Conservation (phyloP, 2,888 invertebrate species). For the Lysandra coridon region DNA sequence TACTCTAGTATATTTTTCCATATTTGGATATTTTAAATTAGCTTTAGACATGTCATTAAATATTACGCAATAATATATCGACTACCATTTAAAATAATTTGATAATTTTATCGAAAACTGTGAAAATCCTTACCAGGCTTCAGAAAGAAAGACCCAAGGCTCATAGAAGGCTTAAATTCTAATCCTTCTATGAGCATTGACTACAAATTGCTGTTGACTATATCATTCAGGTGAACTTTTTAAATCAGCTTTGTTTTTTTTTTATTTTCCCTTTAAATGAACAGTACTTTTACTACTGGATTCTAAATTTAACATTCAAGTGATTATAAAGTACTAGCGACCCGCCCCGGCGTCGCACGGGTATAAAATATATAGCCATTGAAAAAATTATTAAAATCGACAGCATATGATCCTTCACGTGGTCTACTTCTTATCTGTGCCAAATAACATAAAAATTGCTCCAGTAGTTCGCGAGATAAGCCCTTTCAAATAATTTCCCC, state of each 20-base stretch:
- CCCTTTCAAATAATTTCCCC: too few relatives aligned
- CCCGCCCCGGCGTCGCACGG: too few relatives aligned
- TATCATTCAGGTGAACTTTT: neutral
- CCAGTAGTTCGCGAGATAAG: too few relatives aligned
- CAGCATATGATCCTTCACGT: too few relatives aligned
- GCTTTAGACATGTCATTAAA: neutral
- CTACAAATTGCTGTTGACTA: neutral
- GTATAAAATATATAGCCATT: too few relatives aligned
- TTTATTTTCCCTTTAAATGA: neutral
- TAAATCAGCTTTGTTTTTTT: too few relatives aligned
- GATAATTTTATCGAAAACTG: neutral
- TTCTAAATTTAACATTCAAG: neutral
- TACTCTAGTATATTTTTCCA: neutral
- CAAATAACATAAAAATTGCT: too few relatives aligned
- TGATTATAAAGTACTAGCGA: neutral
- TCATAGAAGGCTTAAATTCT: too few relatives aligned
- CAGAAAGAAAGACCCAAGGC: too few relatives aligned
- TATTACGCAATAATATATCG: neutral
- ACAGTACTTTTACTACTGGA: neutral
- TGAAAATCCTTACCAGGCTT: too few relatives aligned
- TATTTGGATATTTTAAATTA: neutral
- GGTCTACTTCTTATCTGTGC: too few relatives aligned
- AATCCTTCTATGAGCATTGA: neutral
- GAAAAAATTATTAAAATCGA: too few relatives aligned
- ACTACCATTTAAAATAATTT: neutral